A percentile compares a stretch with the other conserved stretches of the same genome.
phyloP scores from a whole-genome alignment of 2,797 vertebrate species.

The Pelobates cultripes region DNA sequence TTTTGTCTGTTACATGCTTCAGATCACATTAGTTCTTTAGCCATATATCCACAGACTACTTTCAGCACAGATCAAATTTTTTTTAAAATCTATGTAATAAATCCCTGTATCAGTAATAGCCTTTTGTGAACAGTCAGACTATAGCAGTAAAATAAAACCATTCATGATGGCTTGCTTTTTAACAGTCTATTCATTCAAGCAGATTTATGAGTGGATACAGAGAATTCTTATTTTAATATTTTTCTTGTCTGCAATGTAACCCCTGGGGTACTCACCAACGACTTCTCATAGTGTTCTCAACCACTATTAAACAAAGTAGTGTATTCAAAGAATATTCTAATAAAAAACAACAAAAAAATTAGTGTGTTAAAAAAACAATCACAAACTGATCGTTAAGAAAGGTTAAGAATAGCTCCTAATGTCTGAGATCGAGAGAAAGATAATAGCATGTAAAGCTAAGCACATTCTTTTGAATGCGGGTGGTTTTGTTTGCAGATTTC shows the following conservation, averaged over 20 bases:
- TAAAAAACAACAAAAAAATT: conserved; percentile 10
- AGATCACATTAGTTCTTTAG: conserved; percentile 3
- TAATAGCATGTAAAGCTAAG: conserved; percentile 44
- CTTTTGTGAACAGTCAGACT: conserved; percentile 41
- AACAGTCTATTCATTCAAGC: conserved; percentile 10
- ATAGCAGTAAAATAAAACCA: conserved; percentile 15
- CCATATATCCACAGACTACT: conserved; percentile 26
- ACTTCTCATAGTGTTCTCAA: not conserved
- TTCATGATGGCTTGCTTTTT: not conserved
- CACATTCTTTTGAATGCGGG: not conserved
- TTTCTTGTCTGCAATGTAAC: conserved; percentile 30
- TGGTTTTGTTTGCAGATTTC: conserved; percentile 51
- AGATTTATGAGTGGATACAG: conserved; percentile 25
- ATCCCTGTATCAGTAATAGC: conserved; percentile 36
- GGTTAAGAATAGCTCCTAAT: conserved; percentile 15
- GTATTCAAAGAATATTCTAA: not conserved
- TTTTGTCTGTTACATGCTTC: conserved; percentile 7
- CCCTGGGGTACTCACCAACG: conserved; percentile 6
- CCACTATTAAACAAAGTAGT: not conserved
- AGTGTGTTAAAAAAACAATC: conserved; percentile 10
- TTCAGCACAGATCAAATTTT: conserved; percentile 26
- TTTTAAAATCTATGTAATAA: conserved; percentile 27
- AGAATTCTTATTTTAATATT: conserved; percentile 34
- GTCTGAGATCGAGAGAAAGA: conserved; percentile 24
- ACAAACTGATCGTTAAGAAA: conserved; percentile 27